Evolutionary conservation across 2,888 invertebrate species (phyloP).

Genomic region (Chironomus riparius): DNA sequence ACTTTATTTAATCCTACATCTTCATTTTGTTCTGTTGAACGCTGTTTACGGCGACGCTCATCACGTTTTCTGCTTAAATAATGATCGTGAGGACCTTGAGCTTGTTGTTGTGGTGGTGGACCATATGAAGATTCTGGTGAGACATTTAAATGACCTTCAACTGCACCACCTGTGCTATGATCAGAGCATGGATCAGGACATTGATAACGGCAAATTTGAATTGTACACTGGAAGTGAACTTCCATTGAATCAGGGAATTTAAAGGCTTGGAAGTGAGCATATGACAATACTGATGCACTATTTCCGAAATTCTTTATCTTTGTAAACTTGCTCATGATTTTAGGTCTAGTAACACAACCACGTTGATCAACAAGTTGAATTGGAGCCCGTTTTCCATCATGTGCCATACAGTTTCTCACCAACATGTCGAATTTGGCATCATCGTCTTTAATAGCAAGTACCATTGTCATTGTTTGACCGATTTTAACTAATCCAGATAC

Average conservation of each 20-base stretch:
- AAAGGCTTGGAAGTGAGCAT: conserved; percentile 91
- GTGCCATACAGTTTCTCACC: conserved; percentile 87
- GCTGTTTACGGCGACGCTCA: conserved; percentile 60
- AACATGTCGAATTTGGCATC: conserved; percentile 94
- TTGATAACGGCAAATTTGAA: conserved; percentile 86
- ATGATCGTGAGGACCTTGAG: conserved; percentile 46
- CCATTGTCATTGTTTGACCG: conserved; percentile 96
- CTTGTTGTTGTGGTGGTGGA: conserved; percentile 49
- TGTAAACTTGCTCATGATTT: conserved; percentile 86
- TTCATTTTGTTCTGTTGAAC: conserved; percentile 53
- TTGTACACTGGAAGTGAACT: conserved; percentile 91
- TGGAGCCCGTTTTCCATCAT: conserved; percentile 87
- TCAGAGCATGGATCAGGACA: conserved; percentile 89
- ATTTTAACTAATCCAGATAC: conserved; percentile 90
- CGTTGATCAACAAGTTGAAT: conserved; percentile 88
- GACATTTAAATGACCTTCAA: conserved; percentile 43
- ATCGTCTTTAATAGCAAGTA: conserved; percentile 87
- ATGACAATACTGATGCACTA: conserved; percentile 81
- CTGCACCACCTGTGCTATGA: conserved; percentile 36
- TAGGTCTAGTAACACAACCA: conserved; percentile 85
- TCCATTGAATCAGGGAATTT: conserved; percentile 96
- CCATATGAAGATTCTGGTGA: conserved; percentile 59
- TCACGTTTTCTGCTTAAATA: conserved; percentile 57
- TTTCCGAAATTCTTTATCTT: conserved; percentile 94
- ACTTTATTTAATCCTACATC: conserved; percentile 82